Conservation (phyloP, 2,797 vertebrate species). For the Sebastes steindachneri region DNA sequence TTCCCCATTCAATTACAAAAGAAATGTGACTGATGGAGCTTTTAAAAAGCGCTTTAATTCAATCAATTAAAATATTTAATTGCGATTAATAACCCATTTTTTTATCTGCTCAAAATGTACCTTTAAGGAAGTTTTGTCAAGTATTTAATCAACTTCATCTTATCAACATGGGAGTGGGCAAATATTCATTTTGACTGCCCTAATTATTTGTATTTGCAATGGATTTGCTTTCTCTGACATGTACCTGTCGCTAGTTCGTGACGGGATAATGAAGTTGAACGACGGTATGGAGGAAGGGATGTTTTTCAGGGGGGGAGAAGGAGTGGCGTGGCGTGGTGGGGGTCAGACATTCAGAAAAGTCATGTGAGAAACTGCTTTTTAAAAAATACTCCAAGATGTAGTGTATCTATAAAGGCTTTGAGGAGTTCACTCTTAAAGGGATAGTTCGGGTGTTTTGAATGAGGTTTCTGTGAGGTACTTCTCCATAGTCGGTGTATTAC, state of each 20-base stretch:
- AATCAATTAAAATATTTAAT: no score
- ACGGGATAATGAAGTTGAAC: background rate
- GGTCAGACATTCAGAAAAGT: slow-evolving; percentile 33
- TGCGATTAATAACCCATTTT: no score
- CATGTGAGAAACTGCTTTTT: background rate
- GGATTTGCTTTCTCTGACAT: background rate
- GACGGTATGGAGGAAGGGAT: background rate
- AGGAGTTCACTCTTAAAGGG: background rate
- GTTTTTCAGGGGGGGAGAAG: slow-evolving; percentile 10
- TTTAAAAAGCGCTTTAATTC: background rate
- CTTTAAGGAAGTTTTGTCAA: no score
- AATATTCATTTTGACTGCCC: no score
- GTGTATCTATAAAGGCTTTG: background rate
- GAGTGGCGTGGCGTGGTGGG: background rate
- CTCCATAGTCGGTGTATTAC: background rate
- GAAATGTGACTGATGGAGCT: background rate
- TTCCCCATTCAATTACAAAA: background rate
- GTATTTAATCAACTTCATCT: no score
- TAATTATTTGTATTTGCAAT: background rate
- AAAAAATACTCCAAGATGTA: background rate
- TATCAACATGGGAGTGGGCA: no score
- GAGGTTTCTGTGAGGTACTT: background rate
- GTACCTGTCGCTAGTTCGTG: slow-evolving; percentile 66
- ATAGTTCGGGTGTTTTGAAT: background rate
- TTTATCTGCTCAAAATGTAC: no score